Percentiles rank a stretch among this genome's conserved stretches.
Evolutionary conservation across 2,113 vertebrate genomes (phyloP).

Genomic region (human): DNA sequence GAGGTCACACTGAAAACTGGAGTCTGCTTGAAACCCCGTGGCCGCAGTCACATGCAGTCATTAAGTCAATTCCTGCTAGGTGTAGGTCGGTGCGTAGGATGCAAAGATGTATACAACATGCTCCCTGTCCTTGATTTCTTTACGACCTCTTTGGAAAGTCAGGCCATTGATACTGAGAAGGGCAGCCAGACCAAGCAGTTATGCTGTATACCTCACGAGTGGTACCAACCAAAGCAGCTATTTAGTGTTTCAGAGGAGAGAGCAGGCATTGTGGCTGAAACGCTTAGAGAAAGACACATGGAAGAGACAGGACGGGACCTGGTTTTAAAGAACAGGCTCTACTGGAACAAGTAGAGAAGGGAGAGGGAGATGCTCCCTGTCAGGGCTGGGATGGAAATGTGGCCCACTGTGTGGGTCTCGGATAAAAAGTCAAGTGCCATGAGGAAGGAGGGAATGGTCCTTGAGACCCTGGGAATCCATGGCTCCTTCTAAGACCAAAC

Average conservation of each 20-base stretch:
- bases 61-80: not conserved
- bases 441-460: not conserved
- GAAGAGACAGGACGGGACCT: fast-evolving
- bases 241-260: not conserved
- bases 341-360: not conserved
- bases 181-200: not conserved
- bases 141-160: not conserved
- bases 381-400: not conserved
- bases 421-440: not conserved
- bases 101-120: not conserved
- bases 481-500: not conserved
- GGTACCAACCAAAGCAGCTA: not conserved
- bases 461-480: not conserved
- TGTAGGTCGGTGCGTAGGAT: not conserved
- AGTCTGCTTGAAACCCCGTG: not conserved
- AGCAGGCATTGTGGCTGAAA: fast-evolving
- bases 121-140: not conserved
- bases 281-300: not conserved
- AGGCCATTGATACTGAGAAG: not conserved
- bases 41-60: not conserved
- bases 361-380: not conserved
- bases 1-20: not conserved
- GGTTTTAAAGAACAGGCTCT: not conserved
- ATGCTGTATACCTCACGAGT: not conserved
- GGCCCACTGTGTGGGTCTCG: fast-evolving